Evolutionary conservation across 2,797 vertebrate genomes (phyloP), one percentile per base, ranked within the genome.

Genomic region (Tokudaia tokunoshimensis): DNA sequence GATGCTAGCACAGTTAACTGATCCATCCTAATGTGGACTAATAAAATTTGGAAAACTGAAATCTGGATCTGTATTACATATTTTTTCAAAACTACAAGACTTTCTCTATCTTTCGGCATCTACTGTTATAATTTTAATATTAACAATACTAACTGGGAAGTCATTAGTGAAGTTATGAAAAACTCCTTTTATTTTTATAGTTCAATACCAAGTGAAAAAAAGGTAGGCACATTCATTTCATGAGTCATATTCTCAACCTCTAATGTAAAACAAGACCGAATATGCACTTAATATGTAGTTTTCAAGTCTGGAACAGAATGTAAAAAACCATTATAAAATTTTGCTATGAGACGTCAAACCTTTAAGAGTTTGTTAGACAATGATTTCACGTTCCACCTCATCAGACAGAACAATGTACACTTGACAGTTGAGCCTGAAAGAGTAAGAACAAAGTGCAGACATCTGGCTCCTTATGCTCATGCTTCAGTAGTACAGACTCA

Each of bases 241-340:
- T 4, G 13, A 94, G 50, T 92, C 85, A 95, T 80, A 92, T n/a
- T 82, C n/a, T 92, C 52, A 93, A 92, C 91, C 41, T 96, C 95
- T 93, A 96, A 85, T 34, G 67, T 63, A 95, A 93, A 96, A 81
- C 79, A 92, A 88, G 67, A 61, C 92, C 2, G 94, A 55, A 92
- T 67, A 44, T 84, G 59, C 82, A 94, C 83, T 80, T 92, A 92
- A 79, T 70, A 91, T 0, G 37, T 96, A 96, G 75, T 92, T 96
- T 91, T 96, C 83, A 97, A 90, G 89, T 97, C 34, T 92, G 44
- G 70, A 96, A 97, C 72, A 96, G n/a, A 92, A 47, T 91, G 89
- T 79, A 94, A 97, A 97, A 97, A 93, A 85, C 70, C 92, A 92
- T 95, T 86, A 95, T 70, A 95, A 91, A 96, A 92, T 78, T 92